phyloP scores from a whole-genome alignment of 2,797 vertebrate species.

The Hipposideros larvatus region DNA sequence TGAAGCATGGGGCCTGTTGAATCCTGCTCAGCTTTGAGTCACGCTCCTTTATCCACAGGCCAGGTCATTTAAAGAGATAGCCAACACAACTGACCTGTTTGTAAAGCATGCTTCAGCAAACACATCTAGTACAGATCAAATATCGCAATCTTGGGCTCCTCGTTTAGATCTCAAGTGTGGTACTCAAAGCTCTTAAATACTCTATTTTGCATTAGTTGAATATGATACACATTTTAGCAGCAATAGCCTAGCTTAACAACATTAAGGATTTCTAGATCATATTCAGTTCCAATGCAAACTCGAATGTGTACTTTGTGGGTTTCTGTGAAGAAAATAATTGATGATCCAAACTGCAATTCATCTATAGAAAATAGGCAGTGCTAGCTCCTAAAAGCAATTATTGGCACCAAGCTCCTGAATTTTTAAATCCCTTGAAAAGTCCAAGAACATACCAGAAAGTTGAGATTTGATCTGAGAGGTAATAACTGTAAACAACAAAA shows the following conservation, averaged over 20 bases:
- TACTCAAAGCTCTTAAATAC: constrained; percentile 77
- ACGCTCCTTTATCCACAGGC: neutral
- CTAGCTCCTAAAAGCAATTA: constrained; percentile 79
- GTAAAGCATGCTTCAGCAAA: neutral
- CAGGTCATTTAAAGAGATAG: constrained; percentile 6
- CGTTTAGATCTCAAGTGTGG: constrained; percentile 76
- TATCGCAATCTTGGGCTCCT: constrained; percentile 63
- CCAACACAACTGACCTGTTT: neutral
- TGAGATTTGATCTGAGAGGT: constrained; percentile 68
- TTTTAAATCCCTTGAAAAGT: constrained; percentile 76
- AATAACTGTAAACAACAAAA: constrained; percentile 73
- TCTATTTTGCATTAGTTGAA: constrained; percentile 81
- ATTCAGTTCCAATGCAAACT: constrained; percentile 64
- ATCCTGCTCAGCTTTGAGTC: neutral
- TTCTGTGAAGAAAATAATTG: constrained; percentile 82
- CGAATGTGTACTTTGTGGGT: constrained; percentile 81
- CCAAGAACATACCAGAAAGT: constrained; percentile 66
- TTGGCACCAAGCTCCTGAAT: constrained; percentile 69
- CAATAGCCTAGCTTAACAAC: constrained; percentile 76
- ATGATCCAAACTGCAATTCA: constrained; percentile 83
- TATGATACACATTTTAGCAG: constrained; percentile 78
- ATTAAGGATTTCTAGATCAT: constrained; percentile 69
- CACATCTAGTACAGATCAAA: constrained; percentile 34
- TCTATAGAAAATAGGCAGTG: constrained; percentile 77
- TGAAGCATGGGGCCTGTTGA: neutral